Base-by-base conservation (phyloP, 1,140 invertebrate genomes). In the Ooceraea biroi region DNA sequence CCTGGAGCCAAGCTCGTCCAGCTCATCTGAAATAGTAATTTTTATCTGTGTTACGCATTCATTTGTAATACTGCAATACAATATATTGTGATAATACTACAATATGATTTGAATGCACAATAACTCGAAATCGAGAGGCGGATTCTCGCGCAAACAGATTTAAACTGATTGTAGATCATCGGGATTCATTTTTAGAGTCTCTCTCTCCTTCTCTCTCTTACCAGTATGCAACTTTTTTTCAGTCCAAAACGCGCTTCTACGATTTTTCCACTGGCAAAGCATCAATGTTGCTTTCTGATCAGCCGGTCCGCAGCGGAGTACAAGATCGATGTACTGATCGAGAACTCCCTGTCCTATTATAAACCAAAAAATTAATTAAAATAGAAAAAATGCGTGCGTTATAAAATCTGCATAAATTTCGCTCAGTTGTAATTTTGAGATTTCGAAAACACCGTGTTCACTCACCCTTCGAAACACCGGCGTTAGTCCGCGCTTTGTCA, bases 391-490 rank as follows among this genome's bases (percentile, higher is more conserved):
- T 36, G 0, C 61, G 41, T 77, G 52, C 63, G 80, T 36, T 14
- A 17, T 10, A 7, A 69, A 17, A 17, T 68, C 14, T n/a, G 22
- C 27, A 36, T 4, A 36, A 3, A 17, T 7, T 61, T 61, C 27
- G 36, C 36, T 2, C 3, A 30, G 3, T 41, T 41, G 7, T 27
- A 5, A 30, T 69, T 2, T 8, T 46, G 4, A 52, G 7, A 55
- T 69, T 44, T 8, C 66, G 8, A 60, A 65, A 0, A 0, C n/a
- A 17, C 44, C 11, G 11, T 36, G 27, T 73, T 57, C 3, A 14
- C 22, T 27, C 74, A 91, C 92, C 92, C 88, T 84, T 92, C 1
- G 92, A 90, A n/a, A 92, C 63, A 25, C 87, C 91, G 12, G 83
- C 77, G 3, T 91, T 72, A n/a, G 66, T 86, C 82, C 92, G 85